These are phyloP conservation scores for Hycleus phaleratus DNA, from an alignment of 1,140 invertebrate genomes.

Conservation along the genomic window DNA sequence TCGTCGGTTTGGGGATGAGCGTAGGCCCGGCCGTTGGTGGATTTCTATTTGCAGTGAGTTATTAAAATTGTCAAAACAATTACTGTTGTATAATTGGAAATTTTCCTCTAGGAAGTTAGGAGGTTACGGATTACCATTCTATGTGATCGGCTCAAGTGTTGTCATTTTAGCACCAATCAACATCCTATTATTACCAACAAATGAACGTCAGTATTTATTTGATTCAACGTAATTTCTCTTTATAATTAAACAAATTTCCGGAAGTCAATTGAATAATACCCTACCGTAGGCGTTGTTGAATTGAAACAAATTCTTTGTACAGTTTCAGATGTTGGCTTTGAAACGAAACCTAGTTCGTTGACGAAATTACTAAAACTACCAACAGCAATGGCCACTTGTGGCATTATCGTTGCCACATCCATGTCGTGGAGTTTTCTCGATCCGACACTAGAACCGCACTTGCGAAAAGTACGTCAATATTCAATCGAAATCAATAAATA, in stretches of 20 bases:
- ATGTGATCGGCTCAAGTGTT: constrained; percentile 57
- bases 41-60: constrained; percentile 61
- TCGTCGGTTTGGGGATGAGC: constrained; percentile 69
- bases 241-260: not conserved
- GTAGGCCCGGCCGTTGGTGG: constrained; percentile 72
- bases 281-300: not conserved
- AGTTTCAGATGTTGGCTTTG: not conserved
- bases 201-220: constrained; percentile 44
- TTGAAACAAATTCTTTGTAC: no score
- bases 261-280: not conserved
- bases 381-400: constrained; percentile 56
- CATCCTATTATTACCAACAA: constrained; percentile 51
- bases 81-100: not conserved
- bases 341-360: constrained; percentile 48
- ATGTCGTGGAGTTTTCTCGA: constrained; percentile 68
- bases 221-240: not conserved
- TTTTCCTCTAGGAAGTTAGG: constrained; percentile 59
- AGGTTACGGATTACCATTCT: constrained; percentile 68
- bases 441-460: constrained; percentile 67
- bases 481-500: not conserved
- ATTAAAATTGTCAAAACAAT: not conserved
- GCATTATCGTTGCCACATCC: constrained; percentile 59
- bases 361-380: constrained; percentile 57
- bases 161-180: constrained; percentile 58
- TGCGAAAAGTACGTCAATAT: constrained; percentile 48